Evolutionary conservation across 2,888 invertebrate genomes (phyloP), one percentile per base, ranked within the genome.

Genomic region (Eupithecia vulgata): DNA sequence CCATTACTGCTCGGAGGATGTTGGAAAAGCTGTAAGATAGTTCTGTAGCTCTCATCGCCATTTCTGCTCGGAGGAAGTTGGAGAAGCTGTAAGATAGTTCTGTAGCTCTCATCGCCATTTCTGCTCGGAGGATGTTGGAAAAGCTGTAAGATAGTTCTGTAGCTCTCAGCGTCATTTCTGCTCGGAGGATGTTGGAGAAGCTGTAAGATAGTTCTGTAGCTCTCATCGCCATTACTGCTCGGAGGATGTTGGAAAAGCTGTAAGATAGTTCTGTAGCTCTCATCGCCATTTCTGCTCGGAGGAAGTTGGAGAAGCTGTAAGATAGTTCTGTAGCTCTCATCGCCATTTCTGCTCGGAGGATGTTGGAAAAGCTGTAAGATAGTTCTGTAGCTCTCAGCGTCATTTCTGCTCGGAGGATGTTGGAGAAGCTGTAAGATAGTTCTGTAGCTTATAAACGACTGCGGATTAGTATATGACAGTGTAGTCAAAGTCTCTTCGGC

Each of bases 221-320:
- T 84, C 91, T 17, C 96, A 96, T 77, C 85, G 89, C n/a, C 90
- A 95, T 82, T 96, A 94, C 82, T 95, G 94, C 83, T 92, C 95
- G 0, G 91, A 95, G 68, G 96, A 97, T 83, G 94, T 97, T 64
- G 97, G 97, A 4, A 91, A 94, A 71, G 94, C 95, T 87, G 95
- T 96, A 67, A 1, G n/a, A n/a, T n/a, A n/a, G n/a, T n/a, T n/a
- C n/a, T n/a, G n/a, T n/a, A n/a, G 89, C 75, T 84, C 91, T 17
- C 96, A 96, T 77, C 85, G 89, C n/a, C 90, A 95, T 82, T 96
- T 94, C 82, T 95, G 94, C 83, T 92, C 95, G 0, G 91, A 95
- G 68, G 96, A 97, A 83, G 94, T 97, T 64, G 97, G 97, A 4
- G 91, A 94, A 71, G 94, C 95, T 87, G 95, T 96, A 67, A 1